A percentile compares a stretch with the other conserved stretches of the same genome.
phyloP scores from a whole-genome alignment of 2,888 invertebrate species.

The Drosophila longiperda region DNA sequence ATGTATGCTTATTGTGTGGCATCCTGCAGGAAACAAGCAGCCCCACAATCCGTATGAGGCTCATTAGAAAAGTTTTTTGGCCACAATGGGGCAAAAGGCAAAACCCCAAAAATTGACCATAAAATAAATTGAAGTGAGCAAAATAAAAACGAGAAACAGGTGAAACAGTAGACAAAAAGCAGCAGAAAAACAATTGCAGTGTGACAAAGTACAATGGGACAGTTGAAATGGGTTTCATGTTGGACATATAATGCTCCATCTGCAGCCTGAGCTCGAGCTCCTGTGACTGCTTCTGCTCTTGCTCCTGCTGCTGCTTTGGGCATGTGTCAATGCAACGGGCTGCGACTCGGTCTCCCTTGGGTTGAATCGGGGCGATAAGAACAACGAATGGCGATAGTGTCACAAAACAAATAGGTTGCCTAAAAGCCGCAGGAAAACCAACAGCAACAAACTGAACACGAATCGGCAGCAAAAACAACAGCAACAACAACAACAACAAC shows the following conservation, averaged over 20 bases:
- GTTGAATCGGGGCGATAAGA: conserved; percentile 55
- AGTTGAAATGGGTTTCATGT: conserved; percentile 60
- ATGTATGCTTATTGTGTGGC: conserved; percentile 59
- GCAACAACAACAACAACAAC: conserved; percentile 10
- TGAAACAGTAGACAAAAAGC: conserved; percentile 25
- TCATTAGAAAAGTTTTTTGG: conserved; percentile 69
- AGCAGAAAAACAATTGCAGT: conserved; percentile 63
- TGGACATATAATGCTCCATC: conserved; percentile 32
- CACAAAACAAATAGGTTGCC: conserved; percentile 78
- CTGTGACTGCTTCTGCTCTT: not conserved
- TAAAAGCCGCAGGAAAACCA: conserved; percentile 71
- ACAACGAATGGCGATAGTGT: conserved; percentile 66
- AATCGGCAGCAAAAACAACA: conserved; percentile 32
- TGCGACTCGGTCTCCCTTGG: conserved; percentile 36
- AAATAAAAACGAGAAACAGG: conserved; percentile 46
- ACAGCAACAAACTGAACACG: conserved; percentile 56
- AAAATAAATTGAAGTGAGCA: conserved; percentile 68
- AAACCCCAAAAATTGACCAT: conserved; percentile 52
- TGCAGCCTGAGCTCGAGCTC: not conserved
- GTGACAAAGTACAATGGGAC: conserved; percentile 63
- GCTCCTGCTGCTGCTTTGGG: conserved; percentile 20
- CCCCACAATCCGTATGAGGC: conserved; percentile 60
- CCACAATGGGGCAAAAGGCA: conserved; percentile 35
- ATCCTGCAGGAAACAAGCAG: conserved; percentile 48
- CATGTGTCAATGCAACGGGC: conserved; percentile 60